Conservation (phyloP, 1,140 invertebrate species). For the Trichogramma pretiosum region DNA sequence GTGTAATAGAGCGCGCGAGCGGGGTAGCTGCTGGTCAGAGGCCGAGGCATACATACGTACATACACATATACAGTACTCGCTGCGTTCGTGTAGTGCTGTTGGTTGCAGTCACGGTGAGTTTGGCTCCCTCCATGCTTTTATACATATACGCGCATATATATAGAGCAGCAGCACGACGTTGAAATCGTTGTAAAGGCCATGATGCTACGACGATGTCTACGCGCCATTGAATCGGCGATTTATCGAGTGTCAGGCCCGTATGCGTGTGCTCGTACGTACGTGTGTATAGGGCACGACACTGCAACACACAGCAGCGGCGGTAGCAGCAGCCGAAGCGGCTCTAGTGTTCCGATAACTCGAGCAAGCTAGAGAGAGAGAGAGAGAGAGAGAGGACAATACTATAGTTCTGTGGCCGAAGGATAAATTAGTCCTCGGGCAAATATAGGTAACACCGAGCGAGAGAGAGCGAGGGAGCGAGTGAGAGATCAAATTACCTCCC, state of each 20-base stretch:
- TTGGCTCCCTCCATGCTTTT: no score
- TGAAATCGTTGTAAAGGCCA: conserved; percentile 4
- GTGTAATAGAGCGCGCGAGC: no score
- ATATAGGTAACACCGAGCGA: no score
- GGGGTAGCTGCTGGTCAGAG: no score
- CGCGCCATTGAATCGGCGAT: conserved; percentile 18
- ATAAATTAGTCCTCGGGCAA: conserved; percentile 27
- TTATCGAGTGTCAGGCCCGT: conserved; percentile 14
- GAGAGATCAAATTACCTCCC: not conserved
- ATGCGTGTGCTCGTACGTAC: not conserved
- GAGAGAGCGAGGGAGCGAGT: no score
- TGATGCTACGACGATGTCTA: no score
- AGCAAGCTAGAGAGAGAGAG: not conserved
- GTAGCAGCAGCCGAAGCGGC: not conserved
- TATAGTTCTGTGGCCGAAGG: conserved; percentile 11
- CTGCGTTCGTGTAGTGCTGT: no score
- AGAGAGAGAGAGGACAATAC: not conserved
- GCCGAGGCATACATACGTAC: no score
- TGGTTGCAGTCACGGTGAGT: no score
- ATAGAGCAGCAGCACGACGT: no score
- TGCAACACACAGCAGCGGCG: not conserved
- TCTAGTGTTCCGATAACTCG: not conserved
- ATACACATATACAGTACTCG: no score
- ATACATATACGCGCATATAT: no score
- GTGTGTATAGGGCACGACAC: conserved; percentile 3